Evolutionary conservation across 2,888 invertebrate genomes (phyloP), one percentile per base, ranked within the genome.

Genomic region (Sepioteuthis lessoniana): DNA sequence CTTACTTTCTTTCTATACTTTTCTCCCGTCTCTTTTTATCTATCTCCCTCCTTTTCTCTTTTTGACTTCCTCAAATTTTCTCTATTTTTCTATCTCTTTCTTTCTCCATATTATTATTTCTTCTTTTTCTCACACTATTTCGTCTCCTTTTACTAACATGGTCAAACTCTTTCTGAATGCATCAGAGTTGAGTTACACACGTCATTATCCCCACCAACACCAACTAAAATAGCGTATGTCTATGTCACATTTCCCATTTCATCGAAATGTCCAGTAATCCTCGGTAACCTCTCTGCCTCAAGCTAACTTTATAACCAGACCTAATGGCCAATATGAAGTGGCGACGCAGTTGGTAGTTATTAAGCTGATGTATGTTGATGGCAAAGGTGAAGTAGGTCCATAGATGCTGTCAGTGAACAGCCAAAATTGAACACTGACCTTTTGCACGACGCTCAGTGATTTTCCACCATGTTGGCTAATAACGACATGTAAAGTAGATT

Each of bases 281-380:
- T 16, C n/a, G 19, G 35, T 76, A 76, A 76, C 76, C 76, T 76
- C 76, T 76, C 76, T 76, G 76, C 16, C n/a, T n/a, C n/a, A 76
- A n/a, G 76, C 19, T 76, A 76, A 76, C 76, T 76, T 76, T 76
- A 76, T 76, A 76, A 76, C 76, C 76, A 76, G 13, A 76, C 76
- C 13, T 76, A 76, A 76, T 76, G 13, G 76, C 76, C 76, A n/a
- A 76, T 76, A 76, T 21, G 76, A 16, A 76, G 35, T 21, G 76
- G n/a, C 76, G 35, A n/a, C 35, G n/a, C 76, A 76, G 76, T 76
- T 76, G 76, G 76, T 76, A 76, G 76, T 76, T 76, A 76, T 76
- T 76, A 76, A 76, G 35, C 76, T 76, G 76, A 76, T 76, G 76
- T 76, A 76, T 76, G 76, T 76, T 76, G 76, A 76, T 76, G 76